Percentiles rank a stretch among this genome's conserved stretches.
Conservation (phyloP, 2,113 vertebrate genomes). For the Xiphophorus maculatus region DNA sequence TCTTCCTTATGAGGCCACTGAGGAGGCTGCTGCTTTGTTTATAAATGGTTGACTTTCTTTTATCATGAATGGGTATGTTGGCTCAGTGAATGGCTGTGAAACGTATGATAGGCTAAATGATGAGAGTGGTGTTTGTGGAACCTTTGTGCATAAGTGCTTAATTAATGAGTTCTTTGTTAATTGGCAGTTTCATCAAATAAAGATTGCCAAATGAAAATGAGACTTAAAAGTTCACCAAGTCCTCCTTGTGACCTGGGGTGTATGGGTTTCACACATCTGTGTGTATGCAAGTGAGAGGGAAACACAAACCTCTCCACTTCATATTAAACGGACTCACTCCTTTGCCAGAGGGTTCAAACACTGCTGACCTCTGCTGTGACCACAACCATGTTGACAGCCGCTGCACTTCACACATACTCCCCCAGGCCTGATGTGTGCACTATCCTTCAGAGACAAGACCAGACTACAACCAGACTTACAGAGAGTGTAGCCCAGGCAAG, state of each 20-base stretch:
- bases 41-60: conserved; percentile 17
- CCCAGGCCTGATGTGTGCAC: conserved; percentile 57
- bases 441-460: conserved; percentile 53
- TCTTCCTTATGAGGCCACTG: conserved; percentile 29
- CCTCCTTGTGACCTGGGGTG: background rate
- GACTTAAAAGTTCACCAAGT: background rate
- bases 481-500: conserved; percentile 8
- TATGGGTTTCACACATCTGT: background rate
- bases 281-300: conserved; percentile 31
- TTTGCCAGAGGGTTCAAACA: conserved; percentile 32
- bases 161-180: conserved; percentile 18
- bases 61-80: conserved; percentile 8
- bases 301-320: conserved; percentile 35
- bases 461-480: conserved; percentile 41
- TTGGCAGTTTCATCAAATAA: conserved; percentile 13
- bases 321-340: conserved; percentile 32
- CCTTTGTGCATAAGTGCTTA: conserved; percentile 15
- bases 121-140: conserved; percentile 7
- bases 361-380: conserved; percentile 66
- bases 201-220: conserved; percentile 1
- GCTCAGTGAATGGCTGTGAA: conserved; percentile 5
- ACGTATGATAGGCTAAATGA: background rate
- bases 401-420: conserved; percentile 62
- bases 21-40: conserved; percentile 43
- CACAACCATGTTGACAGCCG: conserved; percentile 66